These are phyloP conservation scores for Pseudopipra pipra DNA, from an alignment of 2,113 vertebrate genomes.

Conservation along the genomic window DNA sequence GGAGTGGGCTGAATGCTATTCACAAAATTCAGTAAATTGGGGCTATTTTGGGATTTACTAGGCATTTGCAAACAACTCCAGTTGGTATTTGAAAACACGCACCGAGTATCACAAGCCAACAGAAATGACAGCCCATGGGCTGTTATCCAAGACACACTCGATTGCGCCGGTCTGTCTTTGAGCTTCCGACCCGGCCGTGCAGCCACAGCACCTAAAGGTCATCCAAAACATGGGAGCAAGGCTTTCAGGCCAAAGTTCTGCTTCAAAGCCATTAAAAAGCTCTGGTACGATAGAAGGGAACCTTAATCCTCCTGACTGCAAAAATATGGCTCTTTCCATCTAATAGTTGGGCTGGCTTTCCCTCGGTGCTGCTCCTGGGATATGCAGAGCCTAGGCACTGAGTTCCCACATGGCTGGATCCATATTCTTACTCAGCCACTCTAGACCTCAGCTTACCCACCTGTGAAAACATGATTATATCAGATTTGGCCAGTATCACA, in stretches of 20 bases:
- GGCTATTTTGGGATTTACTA: conserved; percentile 67
- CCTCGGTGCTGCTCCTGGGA: neutral
- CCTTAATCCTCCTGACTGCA: fast-evolving
- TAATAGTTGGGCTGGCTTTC: neutral
- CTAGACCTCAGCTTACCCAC: neutral
- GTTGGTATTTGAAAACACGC: conserved; percentile 66
- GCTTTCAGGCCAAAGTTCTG: neutral
- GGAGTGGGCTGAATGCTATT: conserved; percentile 55
- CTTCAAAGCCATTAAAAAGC: neutral
- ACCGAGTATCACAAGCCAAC: conserved; percentile 19
- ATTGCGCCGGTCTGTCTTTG: neutral
- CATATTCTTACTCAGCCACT: neutral
- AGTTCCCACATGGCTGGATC: fast-evolving
- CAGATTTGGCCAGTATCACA: neutral
- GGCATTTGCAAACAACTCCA: conserved; percentile 68
- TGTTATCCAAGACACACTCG: neutral
- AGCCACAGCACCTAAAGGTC: neutral
- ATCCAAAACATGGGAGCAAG: neutral
- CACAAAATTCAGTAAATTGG: conserved; percentile 60
- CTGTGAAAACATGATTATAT: neutral
- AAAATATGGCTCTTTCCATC: neutral
- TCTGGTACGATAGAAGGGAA: neutral
- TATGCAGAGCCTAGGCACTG: neutral
- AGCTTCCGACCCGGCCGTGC: fast-evolving
- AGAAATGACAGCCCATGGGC: conserved; percentile 1